Percentiles rank a stretch among this genome's conserved stretches.
These are phyloP conservation scores for Anastrepha obliqua DNA, from an alignment of 1,140 invertebrate genomes.

Conservation along the genomic window DNA sequence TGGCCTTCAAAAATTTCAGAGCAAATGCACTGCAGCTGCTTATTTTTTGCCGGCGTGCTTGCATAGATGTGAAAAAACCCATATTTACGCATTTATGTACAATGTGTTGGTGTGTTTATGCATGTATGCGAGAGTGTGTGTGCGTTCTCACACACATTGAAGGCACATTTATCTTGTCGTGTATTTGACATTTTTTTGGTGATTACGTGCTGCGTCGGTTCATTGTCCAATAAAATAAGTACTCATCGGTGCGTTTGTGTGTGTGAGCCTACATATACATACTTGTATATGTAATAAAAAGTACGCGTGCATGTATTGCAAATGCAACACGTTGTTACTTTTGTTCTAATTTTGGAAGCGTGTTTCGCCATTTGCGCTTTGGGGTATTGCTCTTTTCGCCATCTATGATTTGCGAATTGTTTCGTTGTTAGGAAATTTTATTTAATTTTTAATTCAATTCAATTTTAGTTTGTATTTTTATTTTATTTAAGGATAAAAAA, in stretches of 20 bases:
- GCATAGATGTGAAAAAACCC: background rate
- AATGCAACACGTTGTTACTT: background rate
- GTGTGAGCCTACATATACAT: background rate
- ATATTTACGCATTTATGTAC: background rate
- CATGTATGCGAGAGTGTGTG: background rate
- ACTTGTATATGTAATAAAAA: background rate
- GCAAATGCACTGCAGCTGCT: slow-evolving; percentile 4
- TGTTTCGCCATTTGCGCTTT: too few relatives aligned
- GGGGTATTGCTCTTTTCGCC: too few relatives aligned
- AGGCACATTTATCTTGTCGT: background rate
- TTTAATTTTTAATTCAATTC: too few relatives aligned
- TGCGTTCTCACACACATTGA: background rate
- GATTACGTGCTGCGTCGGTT: background rate
- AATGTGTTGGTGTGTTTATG: background rate
- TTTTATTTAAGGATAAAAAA: too few relatives aligned
- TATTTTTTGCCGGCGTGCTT: background rate
- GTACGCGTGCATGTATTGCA: background rate
- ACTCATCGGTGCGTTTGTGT: background rate
- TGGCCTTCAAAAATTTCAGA: slow-evolving; percentile 4
- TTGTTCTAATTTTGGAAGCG: slow-evolving; percentile 2
- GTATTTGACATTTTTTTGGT: background rate
- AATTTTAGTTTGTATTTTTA: too few relatives aligned
- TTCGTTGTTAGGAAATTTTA: too few relatives aligned
- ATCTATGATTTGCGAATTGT: too few relatives aligned
- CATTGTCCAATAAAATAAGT: background rate